These are phyloP conservation scores for Drosophila atripex DNA, from an alignment of 2,888 invertebrate species.

Conservation along the genomic window DNA sequence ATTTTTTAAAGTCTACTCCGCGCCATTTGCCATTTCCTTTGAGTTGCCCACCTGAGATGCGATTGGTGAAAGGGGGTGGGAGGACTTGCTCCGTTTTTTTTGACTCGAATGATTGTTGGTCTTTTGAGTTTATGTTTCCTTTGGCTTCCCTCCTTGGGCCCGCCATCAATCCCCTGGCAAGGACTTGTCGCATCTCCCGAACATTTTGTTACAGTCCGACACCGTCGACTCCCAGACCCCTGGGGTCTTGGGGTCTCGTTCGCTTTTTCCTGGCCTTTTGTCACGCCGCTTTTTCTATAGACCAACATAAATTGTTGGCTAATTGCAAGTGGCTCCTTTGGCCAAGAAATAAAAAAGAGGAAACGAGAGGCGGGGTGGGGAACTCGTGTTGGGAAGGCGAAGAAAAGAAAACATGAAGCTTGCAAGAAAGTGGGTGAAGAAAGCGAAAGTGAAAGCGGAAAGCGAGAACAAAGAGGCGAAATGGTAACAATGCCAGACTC, in stretches of 20 bases:
- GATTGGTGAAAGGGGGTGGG: background rate
- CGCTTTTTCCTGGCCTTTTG: constrained; percentile 15
- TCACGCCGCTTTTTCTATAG: constrained; percentile 44
- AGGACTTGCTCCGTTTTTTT: constrained; percentile 2
- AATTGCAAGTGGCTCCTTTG: constrained; percentile 70
- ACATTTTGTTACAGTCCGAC: constrained; percentile 43
- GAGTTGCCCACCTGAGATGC: constrained; percentile 8
- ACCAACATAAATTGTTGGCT: constrained; percentile 73
- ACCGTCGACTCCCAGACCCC: constrained; percentile 5
- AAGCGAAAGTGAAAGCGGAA: constrained; percentile 17
- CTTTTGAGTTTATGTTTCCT: constrained; percentile 8
- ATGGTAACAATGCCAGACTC: constrained; percentile 21
- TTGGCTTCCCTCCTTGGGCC: constrained; percentile 20
- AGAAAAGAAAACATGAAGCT: constrained; percentile 1
- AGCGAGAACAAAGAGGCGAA: constrained; percentile 6
- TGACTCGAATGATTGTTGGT: constrained; percentile 18
- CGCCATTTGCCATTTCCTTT: constrained; percentile 15
- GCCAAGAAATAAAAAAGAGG: constrained; percentile 5
- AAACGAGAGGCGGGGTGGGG: background rate
- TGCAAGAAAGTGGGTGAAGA: background rate
- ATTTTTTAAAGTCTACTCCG: background rate
- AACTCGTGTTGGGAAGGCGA: background rate
- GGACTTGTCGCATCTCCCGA: constrained; percentile 33
- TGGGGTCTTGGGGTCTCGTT: constrained; percentile 4
- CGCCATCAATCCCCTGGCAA: constrained; percentile 43